phyloP scores from a whole-genome alignment of 2,113 vertebrate genomes.

The Formicarius rufipectus region DNA sequence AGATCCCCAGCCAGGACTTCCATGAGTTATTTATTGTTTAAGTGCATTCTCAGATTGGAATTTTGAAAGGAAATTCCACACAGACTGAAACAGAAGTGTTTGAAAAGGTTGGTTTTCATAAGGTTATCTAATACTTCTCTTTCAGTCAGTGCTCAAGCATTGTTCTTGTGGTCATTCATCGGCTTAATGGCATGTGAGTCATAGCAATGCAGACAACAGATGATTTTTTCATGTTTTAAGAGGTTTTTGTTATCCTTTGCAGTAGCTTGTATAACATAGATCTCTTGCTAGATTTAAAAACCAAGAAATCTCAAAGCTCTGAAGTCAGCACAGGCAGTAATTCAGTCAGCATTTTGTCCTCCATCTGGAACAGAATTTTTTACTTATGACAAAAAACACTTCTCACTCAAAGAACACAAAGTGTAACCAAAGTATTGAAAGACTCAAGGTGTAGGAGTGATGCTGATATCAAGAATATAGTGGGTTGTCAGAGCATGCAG shows the following conservation, averaged over 20 bases:
- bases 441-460: accelerated
- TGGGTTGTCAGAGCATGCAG: accelerated
- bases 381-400: not conserved
- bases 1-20: not conserved
- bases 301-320: not conserved
- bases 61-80: not conserved
- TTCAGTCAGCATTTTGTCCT: not conserved
- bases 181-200: not conserved
- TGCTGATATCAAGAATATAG: not conserved
- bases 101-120: not conserved
- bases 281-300: not conserved
- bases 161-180: not conserved
- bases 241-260: not conserved
- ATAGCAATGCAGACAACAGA: not conserved
- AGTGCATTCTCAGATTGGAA: not conserved
- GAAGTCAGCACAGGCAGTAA: not conserved
- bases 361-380: not conserved
- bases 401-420: not conserved
- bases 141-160: not conserved
- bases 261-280: not conserved
- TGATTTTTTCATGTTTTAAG: not conserved
- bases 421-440: not conserved
- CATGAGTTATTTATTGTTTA: not conserved
- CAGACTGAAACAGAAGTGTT: not conserved
- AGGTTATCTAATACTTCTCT: not conserved